Evolutionary conservation across 1,140 invertebrate species (phyloP).

Genomic region (Sipha flava): DNA sequence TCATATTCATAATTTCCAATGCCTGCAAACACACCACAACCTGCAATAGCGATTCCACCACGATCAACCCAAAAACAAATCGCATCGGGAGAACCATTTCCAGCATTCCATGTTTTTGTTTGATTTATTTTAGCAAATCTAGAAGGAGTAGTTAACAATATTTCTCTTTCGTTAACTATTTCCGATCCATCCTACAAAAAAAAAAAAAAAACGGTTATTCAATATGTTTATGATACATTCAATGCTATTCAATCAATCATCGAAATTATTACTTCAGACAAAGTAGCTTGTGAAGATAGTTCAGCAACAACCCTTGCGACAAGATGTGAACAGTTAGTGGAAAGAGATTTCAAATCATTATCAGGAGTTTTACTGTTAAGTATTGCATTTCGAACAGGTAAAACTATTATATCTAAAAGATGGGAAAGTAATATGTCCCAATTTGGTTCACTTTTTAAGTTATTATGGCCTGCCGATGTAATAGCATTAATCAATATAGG

Average conservation of each 20-base stretch:
- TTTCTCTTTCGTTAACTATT: conserved; percentile 48
- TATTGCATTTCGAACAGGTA: not conserved
- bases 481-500: not conserved
- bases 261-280: conserved; percentile 49
- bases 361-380: not conserved
- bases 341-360: conserved; percentile 53
- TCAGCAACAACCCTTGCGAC: conserved; percentile 78
- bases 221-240: not conserved
- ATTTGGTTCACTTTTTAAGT: not conserved
- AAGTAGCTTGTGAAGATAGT: conserved; percentile 68
- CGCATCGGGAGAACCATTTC: conserved; percentile 91
- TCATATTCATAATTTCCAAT: conserved; percentile 81
- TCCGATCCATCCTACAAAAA: conserved; percentile 4
- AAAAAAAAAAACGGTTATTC: not conserved
- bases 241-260: not conserved
- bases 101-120: conserved; percentile 89
- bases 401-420: not conserved
- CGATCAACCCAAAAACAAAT: conserved; percentile 91
- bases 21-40: conserved; percentile 82
- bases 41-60: conserved; percentile 77
- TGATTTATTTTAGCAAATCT: conserved; percentile 83
- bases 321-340: conserved; percentile 77
- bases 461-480: not conserved
- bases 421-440: conserved; percentile 2
- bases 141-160: conserved; percentile 75